Evolutionary conservation across 2,113 vertebrate species (phyloP), one percentile per base, ranked within the genome.

Genomic region (Psammodynastes pulverulentus): DNA sequence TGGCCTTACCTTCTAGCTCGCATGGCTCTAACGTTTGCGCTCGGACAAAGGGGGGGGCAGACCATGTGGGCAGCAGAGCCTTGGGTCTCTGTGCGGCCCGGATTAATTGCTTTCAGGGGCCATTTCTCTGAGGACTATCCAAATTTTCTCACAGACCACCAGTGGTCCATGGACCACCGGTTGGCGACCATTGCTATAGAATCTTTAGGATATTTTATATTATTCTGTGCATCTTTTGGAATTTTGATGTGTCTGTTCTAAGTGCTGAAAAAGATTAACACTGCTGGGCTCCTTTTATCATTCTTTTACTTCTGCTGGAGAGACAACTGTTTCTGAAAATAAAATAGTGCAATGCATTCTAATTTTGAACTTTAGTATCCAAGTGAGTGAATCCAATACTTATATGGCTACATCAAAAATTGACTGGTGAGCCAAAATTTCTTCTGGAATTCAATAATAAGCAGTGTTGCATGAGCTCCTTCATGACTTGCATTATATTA

Each of bases 241-340:
- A 93, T 89, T 13, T 88, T 54, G 48, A 4, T 7, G 1, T n/a
- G 23, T 54, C 84, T 39, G 9, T 85, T 86, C 89, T 89, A 1
- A 12, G 56, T 24, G 7, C 93, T 45, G 45, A 62, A 94, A 24
- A 5, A 49, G 26, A 49, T 19, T 19, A 46, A 0, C 62, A 90
- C 53, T 89, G n/a, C 92, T 86, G 45, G 88, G 45, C 0, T 23
- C 92, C 89, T 95, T 93, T 52, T 92, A 34, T 84, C 67, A 6
- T 90, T 10, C 8, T 12, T 92, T 0, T 86, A 46, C 92, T 94
- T 93, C 84, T 94, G 51, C 34, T 24, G 54, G n/a, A 26, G 0
- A 91, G 46, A 39, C 24, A 56, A 39, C 43, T 21, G n/a, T 92
- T 92, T 51, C 46, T 21, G 0, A 2, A 17, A 84, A 24, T 9